Percentiles rank a stretch among this genome's conserved stretches.
phyloP scores from a whole-genome alignment of 2,888 invertebrate genomes.

The Listrodromus nycthemerus region DNA sequence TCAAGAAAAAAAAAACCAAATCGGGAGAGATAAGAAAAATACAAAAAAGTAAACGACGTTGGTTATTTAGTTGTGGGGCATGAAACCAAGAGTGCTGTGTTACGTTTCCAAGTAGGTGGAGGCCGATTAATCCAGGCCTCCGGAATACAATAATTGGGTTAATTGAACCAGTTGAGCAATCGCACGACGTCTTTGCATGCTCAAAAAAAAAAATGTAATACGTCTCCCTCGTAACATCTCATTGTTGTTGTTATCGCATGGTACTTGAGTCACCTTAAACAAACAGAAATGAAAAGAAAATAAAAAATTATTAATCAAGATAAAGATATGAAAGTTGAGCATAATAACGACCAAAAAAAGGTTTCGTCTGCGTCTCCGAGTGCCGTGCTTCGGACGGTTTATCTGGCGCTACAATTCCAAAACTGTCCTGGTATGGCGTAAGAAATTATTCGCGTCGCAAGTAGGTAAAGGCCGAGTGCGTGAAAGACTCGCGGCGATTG shows the following conservation, averaged over 20 bases:
- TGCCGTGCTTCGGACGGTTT: neutral
- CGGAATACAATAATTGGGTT: conserved; percentile 67
- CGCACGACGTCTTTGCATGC: conserved; percentile 55
- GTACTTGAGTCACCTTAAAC: neutral
- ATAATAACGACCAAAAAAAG: neutral
- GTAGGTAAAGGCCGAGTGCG: conserved; percentile 68
- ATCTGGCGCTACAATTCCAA: neutral
- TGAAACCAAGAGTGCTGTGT: conserved; percentile 16
- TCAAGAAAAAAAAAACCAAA: conserved; percentile 21
- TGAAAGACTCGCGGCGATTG: conserved; percentile 19
- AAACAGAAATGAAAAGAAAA: neutral
- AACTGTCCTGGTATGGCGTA: conserved; percentile 13
- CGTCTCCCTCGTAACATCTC: conserved; percentile 17
- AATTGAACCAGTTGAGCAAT: conserved; percentile 62
- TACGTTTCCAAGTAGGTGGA: conserved; percentile 57
- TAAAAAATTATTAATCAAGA: neutral
- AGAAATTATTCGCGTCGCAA: conserved; percentile 39
- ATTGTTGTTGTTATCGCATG: conserved; percentile 35
- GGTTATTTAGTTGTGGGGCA: conserved; percentile 42
- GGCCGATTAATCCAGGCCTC: conserved; percentile 61
- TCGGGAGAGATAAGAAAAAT: neutral
- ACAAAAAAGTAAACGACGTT: conserved; percentile 24
- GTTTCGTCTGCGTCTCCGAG: neutral
- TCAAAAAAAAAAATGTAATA: conserved; percentile 22
- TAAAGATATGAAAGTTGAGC: neutral